A percentile compares a stretch with the other conserved stretches of the same genome.
Evolutionary conservation across 2,888 invertebrate genomes (phyloP).

Genomic region (Tortricodes alternella): DNA sequence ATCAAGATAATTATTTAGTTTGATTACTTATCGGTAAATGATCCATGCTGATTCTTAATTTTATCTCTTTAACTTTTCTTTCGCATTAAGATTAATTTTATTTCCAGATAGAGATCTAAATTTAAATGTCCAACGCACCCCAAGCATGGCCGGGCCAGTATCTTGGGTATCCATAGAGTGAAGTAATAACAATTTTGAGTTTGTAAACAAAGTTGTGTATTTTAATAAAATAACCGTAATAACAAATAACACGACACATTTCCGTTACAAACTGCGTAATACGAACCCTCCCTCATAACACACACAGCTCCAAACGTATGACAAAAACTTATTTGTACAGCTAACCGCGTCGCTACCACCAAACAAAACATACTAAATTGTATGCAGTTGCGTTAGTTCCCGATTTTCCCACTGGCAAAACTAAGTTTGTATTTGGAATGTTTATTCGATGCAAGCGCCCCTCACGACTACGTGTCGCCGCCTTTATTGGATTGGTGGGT

Average conservation of each 20-base stretch:
- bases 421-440: conserved; percentile 7
- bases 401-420: background rate
- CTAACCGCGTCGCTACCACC: background rate
- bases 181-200: no score
- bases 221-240: background rate
- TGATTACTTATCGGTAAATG: no score
- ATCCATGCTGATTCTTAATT: no score
- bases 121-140: no score
- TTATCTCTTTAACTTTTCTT: no score
- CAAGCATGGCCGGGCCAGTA: no score
- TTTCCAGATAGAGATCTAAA: no score
- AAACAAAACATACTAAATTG: background rate
- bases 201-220: no score
- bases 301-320: conserved; percentile 2
- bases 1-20: no score
- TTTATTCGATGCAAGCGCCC: conserved; percentile 22
- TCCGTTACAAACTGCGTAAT: conserved; percentile 6
- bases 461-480: conserved; percentile 39
- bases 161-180: no score
- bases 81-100: no score
- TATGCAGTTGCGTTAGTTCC: background rate
- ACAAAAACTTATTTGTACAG: background rate
- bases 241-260: conserved; percentile 7
- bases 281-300: conserved; percentile 10
- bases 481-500: conserved; percentile 37